Conservation (phyloP, 1,140 invertebrate genomes). For the Drosophila dunni region DNA sequence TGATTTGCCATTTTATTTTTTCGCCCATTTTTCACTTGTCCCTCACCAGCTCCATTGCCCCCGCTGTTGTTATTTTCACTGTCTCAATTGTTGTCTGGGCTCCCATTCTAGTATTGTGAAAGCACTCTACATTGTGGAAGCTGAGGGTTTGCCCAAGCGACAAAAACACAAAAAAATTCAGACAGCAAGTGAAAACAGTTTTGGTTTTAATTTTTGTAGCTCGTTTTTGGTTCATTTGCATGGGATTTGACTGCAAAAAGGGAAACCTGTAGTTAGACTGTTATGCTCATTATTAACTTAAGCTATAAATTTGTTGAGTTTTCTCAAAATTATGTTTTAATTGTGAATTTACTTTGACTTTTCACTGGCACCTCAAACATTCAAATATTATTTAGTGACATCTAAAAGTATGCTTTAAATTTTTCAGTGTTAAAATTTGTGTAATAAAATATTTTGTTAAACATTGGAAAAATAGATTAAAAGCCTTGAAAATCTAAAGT, state of each 20-base stretch:
- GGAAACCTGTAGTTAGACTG: constrained; percentile 19
- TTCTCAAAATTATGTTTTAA: too few species aligned
- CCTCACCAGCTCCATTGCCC: not conserved
- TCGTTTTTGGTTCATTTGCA: constrained; percentile 17
- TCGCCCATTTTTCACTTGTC: constrained; percentile 32
- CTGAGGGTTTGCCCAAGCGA: constrained; percentile 4
- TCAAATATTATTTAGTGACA: not conserved
- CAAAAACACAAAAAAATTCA: too few species aligned
- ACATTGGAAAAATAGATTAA: too few species aligned
- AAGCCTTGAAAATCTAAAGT: too few species aligned
- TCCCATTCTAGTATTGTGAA: constrained; percentile 39
- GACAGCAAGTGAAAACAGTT: constrained; percentile 44
- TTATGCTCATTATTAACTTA: not conserved
- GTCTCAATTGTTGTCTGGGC: constrained; percentile 32
- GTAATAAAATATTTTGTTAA: not conserved
- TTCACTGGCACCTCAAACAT: too few species aligned
- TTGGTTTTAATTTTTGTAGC: not conserved
- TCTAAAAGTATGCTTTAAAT: constrained; percentile 22
- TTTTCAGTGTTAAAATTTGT: not conserved
- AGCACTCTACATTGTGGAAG: not conserved
- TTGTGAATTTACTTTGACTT: too few species aligned
- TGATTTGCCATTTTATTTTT: constrained; percentile 53
- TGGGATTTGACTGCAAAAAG: constrained; percentile 28
- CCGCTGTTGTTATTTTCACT: constrained; percentile 45
- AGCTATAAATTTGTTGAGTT: too few species aligned